Evolutionary conservation across 2,113 vertebrate genomes (phyloP).

Genomic region (Dicrurus megarhynchus): DNA sequence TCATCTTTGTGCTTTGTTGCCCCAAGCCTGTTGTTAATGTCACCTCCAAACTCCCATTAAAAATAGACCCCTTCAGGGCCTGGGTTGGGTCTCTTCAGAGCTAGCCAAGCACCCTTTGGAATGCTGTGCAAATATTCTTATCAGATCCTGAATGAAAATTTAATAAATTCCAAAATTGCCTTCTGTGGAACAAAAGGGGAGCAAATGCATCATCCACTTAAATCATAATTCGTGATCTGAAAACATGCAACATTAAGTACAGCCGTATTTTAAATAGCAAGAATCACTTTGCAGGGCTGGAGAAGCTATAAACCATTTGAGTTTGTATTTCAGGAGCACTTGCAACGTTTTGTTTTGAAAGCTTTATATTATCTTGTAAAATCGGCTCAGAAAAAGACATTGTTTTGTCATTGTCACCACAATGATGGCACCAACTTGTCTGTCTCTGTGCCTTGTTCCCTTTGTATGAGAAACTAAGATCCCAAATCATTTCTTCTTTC

Average conservation of each 20-base stretch:
- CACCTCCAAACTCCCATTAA: not conserved
- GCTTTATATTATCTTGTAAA: not conserved
- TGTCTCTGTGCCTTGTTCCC: not conserved
- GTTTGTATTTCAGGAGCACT: not conserved
- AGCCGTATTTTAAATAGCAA: not conserved
- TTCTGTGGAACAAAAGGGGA: not conserved
- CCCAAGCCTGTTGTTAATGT: not conserved
- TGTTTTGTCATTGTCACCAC: conserved; percentile 4
- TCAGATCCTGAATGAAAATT: not conserved
- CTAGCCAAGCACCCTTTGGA: not conserved
- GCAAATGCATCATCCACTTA: not conserved
- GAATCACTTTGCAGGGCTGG: not conserved
- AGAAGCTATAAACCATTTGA: not conserved
- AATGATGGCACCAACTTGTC: not conserved
- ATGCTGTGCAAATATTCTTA: not conserved
- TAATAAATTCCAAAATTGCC: not conserved
- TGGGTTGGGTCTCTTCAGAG: not conserved
- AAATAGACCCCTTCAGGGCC: not conserved
- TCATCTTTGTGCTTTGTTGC: not conserved
- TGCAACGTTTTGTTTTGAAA: not conserved
- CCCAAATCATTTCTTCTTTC: not conserved
- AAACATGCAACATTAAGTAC: not conserved
- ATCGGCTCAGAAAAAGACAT: not conserved
- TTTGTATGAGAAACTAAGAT: not conserved
- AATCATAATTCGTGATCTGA: not conserved